These are phyloP conservation scores for Adrianichthys oophorus DNA, from an alignment of 2,797 vertebrate species.

Conservation along the genomic window DNA sequence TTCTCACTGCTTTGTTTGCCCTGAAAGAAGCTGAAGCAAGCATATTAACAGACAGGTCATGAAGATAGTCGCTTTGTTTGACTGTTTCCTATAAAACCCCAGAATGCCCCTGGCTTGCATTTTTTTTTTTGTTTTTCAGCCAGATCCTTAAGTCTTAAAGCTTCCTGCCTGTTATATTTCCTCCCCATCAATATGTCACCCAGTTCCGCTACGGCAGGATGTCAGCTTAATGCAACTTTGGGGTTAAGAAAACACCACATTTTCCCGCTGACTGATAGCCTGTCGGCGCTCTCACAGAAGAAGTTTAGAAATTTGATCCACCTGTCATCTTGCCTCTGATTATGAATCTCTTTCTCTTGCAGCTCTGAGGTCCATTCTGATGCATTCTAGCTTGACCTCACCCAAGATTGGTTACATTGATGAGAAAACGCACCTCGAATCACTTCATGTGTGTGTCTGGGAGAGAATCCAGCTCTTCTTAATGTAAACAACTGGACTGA, in stretches of 20 bases:
- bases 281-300: constrained; percentile 67
- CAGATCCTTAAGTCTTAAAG: constrained; percentile 62
- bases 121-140: constrained; percentile 34
- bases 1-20: constrained; percentile 20
- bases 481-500: constrained; percentile 60
- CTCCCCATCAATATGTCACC: constrained; percentile 77
- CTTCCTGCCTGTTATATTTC: constrained; percentile 71
- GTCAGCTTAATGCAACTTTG: constrained; percentile 73
- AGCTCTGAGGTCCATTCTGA: constrained; percentile 60
- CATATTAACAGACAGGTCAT: constrained; percentile 53
- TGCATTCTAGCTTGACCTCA: constrained; percentile 64
- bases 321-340: constrained; percentile 73
- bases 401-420: constrained; percentile 65
- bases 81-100: constrained; percentile 61
- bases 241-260: constrained; percentile 79
- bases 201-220: constrained; percentile 70
- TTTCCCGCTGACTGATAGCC: constrained; percentile 69
- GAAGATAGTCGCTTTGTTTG: constrained; percentile 64
- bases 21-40: constrained; percentile 16
- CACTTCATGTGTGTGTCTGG: constrained; percentile 27
- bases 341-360: constrained; percentile 75
- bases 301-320: constrained; percentile 81
- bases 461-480: constrained; percentile 60
- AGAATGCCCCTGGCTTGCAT: constrained; percentile 47
- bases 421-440: constrained; percentile 64